Conservation (phyloP, 1,140 invertebrate species). For the Euura saliciscinereae region DNA sequence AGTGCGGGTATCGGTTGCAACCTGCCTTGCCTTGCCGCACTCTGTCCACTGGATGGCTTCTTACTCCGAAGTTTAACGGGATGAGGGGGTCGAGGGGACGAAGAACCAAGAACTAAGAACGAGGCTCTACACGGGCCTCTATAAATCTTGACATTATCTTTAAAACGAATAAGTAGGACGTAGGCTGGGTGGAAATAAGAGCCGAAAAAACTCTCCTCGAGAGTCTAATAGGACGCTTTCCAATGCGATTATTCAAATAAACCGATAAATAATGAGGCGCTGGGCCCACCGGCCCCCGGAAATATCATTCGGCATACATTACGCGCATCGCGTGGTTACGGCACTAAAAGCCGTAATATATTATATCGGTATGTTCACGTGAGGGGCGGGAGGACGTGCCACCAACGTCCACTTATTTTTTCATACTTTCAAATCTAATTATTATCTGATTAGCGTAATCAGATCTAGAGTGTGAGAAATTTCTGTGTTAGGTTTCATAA, state of each 20-base stretch:
- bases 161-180: conserved; percentile 12
- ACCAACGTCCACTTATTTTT: no score
- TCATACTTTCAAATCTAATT: no score
- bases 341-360: conserved; percentile 34
- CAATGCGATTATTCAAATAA: conserved; percentile 45
- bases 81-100: not conserved
- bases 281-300: conserved; percentile 26
- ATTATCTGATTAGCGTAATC: no score
- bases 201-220: conserved; percentile 20
- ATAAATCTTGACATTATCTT: conserved; percentile 7
- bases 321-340: conserved; percentile 23
- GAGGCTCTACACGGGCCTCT: not conserved
- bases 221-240: conserved; percentile 35
- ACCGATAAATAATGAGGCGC: conserved; percentile 46
- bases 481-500: no score
- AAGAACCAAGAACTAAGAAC: no score
- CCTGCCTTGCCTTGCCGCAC: no score
- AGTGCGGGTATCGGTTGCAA: conserved; percentile 6
- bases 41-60: not conserved
- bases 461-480: no score
- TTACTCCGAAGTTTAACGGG: no score
- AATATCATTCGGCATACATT: conserved; percentile 37
- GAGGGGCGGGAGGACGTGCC: conserved; percentile 26
- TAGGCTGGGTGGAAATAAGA: conserved; percentile 18
- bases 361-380: conserved; percentile 39